phyloP scores from a whole-genome alignment of 2,888 invertebrate species.

The Morinoia aosen region DNA sequence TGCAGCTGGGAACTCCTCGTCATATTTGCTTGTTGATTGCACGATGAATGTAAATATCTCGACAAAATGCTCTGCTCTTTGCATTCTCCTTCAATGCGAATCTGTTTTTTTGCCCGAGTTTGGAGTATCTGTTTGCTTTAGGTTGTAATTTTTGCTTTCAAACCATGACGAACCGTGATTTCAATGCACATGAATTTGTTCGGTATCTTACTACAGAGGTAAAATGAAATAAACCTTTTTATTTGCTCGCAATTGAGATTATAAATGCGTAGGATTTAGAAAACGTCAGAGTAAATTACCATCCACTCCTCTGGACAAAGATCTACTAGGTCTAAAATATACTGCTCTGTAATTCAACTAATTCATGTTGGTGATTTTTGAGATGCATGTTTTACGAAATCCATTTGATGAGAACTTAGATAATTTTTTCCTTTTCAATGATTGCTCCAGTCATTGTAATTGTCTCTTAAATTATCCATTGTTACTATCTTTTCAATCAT shows the following conservation, averaged over 20 bases:
- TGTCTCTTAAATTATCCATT: no score
- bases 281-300: not conserved
- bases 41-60: not conserved
- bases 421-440: not conserved
- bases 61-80: not conserved
- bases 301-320: not conserved
- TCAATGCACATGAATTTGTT: not conserved
- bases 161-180: not conserved
- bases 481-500: not conserved
- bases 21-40: not conserved
- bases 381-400: not conserved
- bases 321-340: not conserved
- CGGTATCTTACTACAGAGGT: not conserved
- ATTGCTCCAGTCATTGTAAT: no score
- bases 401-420: not conserved
- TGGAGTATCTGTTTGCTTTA: not conserved
- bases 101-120: not conserved
- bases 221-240: not conserved
- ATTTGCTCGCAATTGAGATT: not conserved
- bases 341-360: not conserved
- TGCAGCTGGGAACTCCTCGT: not conserved
- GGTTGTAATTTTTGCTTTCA: not conserved
- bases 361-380: not conserved
- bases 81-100: not conserved
- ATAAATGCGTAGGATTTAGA: not conserved